Percentiles rank a stretch among this genome's conserved stretches.
These are phyloP conservation scores for Habroteleia sp. DNA, from an alignment of 2,888 invertebrate genomes.

Conservation along the genomic window DNA sequence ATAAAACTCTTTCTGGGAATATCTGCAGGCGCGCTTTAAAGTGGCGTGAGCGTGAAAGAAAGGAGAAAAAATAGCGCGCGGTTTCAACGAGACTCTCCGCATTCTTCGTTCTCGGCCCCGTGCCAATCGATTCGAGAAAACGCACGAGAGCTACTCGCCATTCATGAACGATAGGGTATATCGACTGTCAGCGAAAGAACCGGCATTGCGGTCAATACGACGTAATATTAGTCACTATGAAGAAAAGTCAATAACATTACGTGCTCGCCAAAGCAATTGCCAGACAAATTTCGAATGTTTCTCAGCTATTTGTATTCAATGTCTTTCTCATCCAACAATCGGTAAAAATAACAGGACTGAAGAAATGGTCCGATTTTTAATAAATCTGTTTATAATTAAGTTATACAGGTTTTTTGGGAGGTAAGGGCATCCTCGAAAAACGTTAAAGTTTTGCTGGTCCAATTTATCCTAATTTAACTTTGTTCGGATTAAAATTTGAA, in stretches of 20 bases:
- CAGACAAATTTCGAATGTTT: constrained; percentile 17
- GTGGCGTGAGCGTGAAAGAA: neutral
- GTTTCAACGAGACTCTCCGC: constrained; percentile 16
- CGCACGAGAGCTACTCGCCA: constrained; percentile 40
- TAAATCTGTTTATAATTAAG: no score
- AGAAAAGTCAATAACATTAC: constrained; percentile 49
- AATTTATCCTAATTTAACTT: no score
- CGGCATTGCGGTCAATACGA: constrained; percentile 53
- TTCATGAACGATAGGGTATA: constrained; percentile 41
- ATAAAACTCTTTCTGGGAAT: constrained; percentile 17
- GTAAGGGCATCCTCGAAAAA: no score
- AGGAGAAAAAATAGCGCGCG: constrained; percentile 15
- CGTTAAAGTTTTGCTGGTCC: no score
- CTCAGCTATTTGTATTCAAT: neutral
- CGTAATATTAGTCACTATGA: constrained; percentile 37
- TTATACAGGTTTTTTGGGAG: no score
- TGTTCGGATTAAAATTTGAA: no score
- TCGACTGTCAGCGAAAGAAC: constrained; percentile 44
- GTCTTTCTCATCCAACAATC: constrained; percentile 10
- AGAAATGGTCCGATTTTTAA: neutral
- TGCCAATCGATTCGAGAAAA: constrained; percentile 39
- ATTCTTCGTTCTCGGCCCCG: constrained; percentile 17
- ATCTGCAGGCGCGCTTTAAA: constrained; percentile 12
- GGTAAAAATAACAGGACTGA: no score
- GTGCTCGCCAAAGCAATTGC: constrained; percentile 3